Evolutionary conservation across 2,888 invertebrate genomes (phyloP), one percentile per base, ranked within the genome.

Genomic region (Dione juno): DNA sequence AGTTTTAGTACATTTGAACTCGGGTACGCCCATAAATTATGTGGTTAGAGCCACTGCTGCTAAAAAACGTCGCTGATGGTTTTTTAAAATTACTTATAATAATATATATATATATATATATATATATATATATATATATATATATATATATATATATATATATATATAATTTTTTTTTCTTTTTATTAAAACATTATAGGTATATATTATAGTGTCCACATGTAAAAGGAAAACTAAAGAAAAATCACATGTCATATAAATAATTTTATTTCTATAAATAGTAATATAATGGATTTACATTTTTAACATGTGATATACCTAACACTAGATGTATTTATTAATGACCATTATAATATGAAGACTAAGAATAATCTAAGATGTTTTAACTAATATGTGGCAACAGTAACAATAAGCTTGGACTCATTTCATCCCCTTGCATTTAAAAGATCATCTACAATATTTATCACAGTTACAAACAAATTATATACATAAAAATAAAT

Each of bases 391-490:
- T 59, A 70, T 53, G 37, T 45, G 28, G 65, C 50, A 70, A 71
- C 67, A 73, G 64, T 70, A 67, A 61, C 53, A 43, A 66, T 66
- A 54, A 57, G 58, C 19, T 65, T 61, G 63, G 68, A 68, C 63
- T 69, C 45, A 54, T 58, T 65, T 53, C 57, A 69, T 54, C 50
- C 58, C 67, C 50, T 57, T 58, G 54, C 21, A 70, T 66, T 74
- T 74, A 69, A 59, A 70, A 75, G 67, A 73, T 71, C 66, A 72
- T 72, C 74, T 76, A 78, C 72, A 74, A 67, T 77, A 76, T 75
- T 76, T 78, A 80, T 79, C 79, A 81, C 80, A 79, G 79, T 79
- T 75, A 77, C 70, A 79, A 77, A 78, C 68, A 73, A 77, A 76
- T 64, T 70, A 57, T 57, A 37, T 57, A 71, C 67, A 67, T 70